Evolutionary conservation across 2,113 vertebrate species (phyloP).

Genomic region (Thryonomys swinderianus): DNA sequence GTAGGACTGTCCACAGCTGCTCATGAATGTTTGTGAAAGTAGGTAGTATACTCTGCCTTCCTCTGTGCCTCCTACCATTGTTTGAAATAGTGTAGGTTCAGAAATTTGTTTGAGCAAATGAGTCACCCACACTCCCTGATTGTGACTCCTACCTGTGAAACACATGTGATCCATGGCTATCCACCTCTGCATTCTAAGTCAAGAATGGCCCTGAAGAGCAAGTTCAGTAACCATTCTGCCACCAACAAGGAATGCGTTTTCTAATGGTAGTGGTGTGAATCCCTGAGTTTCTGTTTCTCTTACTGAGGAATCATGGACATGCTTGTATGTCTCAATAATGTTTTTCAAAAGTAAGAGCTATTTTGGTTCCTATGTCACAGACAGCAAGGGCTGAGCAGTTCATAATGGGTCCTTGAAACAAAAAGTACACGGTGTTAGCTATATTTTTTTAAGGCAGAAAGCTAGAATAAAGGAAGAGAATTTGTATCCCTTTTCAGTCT

Average conservation of each 20-base stretch:
- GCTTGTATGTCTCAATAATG: neutral
- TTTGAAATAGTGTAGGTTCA: neutral
- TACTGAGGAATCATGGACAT: neutral
- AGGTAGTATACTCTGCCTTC: neutral
- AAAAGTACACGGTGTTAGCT: neutral
- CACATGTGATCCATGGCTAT: neutral
- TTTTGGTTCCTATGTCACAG: neutral
- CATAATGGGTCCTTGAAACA: neutral
- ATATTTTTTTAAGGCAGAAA: conserved; percentile 1
- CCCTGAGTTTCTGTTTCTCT: neutral
- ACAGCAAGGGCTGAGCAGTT: neutral
- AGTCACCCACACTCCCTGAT: neutral
- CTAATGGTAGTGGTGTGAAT: neutral
- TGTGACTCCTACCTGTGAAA: neutral
- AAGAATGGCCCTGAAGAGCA: neutral
- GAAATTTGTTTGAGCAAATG: neutral
- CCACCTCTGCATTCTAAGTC: neutral
- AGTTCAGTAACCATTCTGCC: neutral
- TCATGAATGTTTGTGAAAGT: neutral
- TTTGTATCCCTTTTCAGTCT: neutral
- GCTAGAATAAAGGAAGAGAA: neutral
- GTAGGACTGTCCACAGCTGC: neutral
- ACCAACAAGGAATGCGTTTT: neutral
- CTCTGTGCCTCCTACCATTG: neutral
- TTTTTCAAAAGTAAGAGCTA: neutral